These are phyloP conservation scores for Heliothis subflexa DNA, from an alignment of 1,140 invertebrate genomes.

Conservation along the genomic window DNA sequence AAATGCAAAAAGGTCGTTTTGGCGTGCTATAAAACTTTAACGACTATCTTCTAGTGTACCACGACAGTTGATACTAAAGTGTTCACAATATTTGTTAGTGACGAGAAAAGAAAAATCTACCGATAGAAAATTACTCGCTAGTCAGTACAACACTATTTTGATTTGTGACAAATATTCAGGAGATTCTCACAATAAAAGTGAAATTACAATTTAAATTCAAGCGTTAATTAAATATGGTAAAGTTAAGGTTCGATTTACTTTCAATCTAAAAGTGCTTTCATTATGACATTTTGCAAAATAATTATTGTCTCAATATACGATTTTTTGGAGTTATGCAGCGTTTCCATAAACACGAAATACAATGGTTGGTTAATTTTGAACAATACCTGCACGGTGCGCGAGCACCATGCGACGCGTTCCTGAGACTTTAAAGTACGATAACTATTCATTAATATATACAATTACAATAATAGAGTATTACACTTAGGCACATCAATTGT, in stretches of 20 bases:
- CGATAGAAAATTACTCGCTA: constrained; percentile 70
- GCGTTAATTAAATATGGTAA: constrained; percentile 43
- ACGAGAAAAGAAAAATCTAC: constrained; percentile 56
- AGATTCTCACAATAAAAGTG: constrained; percentile 42
- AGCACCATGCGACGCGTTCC: constrained; percentile 50
- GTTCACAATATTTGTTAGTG: constrained; percentile 58
- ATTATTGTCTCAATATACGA: constrained; percentile 75
- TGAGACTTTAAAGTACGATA: constrained; percentile 68
- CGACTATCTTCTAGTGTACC: constrained; percentile 66
- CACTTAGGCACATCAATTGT: constrained; percentile 87
- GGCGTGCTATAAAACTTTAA: constrained; percentile 76
- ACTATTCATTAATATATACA: constrained; percentile 75
- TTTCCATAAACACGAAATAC: constrained; percentile 64
- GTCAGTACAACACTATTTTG: constrained; percentile 71
- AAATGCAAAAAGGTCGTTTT: constrained; percentile 69
- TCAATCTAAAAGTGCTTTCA: constrained; percentile 45
- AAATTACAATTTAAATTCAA: constrained; percentile 42
- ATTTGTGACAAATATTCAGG: constrained; percentile 53
- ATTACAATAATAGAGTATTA: constrained; percentile 81
- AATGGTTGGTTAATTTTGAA: constrained; percentile 50
- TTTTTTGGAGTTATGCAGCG: constrained; percentile 57
- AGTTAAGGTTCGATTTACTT: constrained; percentile 35
- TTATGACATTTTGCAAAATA: constrained; percentile 64
- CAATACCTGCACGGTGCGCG: constrained; percentile 39
- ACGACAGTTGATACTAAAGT: constrained; percentile 66